Evolutionary conservation across 2,888 invertebrate species (phyloP).

Genomic region (Calephelis perditalis): DNA sequence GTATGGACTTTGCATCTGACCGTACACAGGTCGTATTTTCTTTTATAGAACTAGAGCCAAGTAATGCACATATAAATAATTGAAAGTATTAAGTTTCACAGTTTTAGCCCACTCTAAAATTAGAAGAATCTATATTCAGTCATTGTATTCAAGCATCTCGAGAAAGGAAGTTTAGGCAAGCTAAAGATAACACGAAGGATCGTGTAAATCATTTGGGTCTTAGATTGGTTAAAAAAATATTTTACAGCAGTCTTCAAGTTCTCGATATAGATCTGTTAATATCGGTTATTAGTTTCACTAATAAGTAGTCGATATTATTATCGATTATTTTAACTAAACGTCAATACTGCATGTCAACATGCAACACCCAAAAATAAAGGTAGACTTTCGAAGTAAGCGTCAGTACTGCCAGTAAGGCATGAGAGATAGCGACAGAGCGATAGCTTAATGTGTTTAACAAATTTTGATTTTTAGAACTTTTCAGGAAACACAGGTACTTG

Average conservation of each 20-base stretch:
- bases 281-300: too few relatives aligned
- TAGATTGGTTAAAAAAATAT: not conserved
- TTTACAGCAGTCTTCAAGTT: conserved; percentile 6
- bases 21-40: too few relatives aligned
- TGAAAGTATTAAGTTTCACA: too few relatives aligned
- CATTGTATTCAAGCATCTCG: not conserved
- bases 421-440: conserved; percentile 48
- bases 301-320: too few relatives aligned
- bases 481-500: too few relatives aligned
- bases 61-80: too few relatives aligned
- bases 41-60: too few relatives aligned
- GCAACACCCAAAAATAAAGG: conserved; percentile 48
- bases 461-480: conserved; percentile 9
- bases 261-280: conserved; percentile 9
- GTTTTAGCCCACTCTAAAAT: too few relatives aligned
- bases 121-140: too few relatives aligned
- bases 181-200: conserved; percentile 2
- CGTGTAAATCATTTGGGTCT: not conserved
- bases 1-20: too few relatives aligned
- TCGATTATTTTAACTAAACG: conserved; percentile 16
- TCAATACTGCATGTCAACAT: conserved; percentile 16
- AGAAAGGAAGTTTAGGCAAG: not conserved
- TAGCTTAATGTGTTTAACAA: conserved; percentile 34
- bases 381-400: conserved; percentile 52
- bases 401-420: conserved; percentile 29